phyloP scores from a whole-genome alignment of 2,113 vertebrate genomes.

The Epinephelus fuscoguttatus region DNA sequence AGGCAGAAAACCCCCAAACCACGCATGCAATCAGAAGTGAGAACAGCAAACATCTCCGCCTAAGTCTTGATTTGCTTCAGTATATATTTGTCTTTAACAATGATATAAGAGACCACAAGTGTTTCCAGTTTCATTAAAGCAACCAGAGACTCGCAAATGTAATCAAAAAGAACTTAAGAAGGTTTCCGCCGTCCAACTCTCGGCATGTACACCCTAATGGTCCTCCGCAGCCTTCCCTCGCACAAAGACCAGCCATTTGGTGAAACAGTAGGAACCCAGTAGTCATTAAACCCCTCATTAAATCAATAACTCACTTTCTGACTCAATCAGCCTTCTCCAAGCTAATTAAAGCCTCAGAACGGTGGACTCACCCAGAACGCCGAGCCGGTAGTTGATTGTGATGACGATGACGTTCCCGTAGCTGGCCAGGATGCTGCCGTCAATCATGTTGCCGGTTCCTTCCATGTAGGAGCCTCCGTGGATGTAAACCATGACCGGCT shows the following conservation, averaged over 20 bases:
- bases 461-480: slow-evolving; percentile 98
- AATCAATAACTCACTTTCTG: slow-evolving; percentile 45
- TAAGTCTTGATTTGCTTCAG: background rate
- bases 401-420: slow-evolving; percentile 95
- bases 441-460: slow-evolving; percentile 96
- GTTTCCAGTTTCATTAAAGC: slow-evolving; percentile 1
- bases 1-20: background rate
- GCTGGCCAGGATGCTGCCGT: slow-evolving; percentile 95
- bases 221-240: background rate
- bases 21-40: background rate
- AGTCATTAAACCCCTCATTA: slow-evolving; percentile 31
- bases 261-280: slow-evolving; percentile 23
- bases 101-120: background rate
- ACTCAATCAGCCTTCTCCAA: slow-evolving; percentile 42
- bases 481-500: slow-evolving; percentile 97
- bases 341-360: slow-evolving; percentile 29
- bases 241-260: background rate
- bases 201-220: background rate
- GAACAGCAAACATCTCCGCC: background rate
- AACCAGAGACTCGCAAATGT: background rate
- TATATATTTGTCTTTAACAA: background rate
- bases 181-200: background rate
- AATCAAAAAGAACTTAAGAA: slow-evolving; percentile 18
- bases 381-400: slow-evolving; percentile 94
- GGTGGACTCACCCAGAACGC: slow-evolving; percentile 89